Percentiles rank a stretch among this genome's conserved stretches.
Evolutionary conservation across 2,888 invertebrate species (phyloP).

Genomic region (Asteroscopus sphinx): DNA sequence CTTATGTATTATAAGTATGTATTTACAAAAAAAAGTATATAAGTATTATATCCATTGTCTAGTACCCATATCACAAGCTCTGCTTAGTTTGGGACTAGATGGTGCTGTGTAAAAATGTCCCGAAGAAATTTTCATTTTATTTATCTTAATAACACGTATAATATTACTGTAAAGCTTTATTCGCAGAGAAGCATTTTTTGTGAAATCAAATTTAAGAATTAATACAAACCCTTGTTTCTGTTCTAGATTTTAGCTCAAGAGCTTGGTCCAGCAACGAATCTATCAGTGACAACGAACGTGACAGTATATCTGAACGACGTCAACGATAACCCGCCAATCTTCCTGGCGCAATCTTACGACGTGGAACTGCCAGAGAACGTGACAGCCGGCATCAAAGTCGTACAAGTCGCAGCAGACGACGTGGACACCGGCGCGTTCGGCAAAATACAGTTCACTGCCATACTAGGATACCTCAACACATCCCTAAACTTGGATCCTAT

Average conservation of each 20-base stretch:
- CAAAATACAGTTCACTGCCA: conserved; percentile 93
- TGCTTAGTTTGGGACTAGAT: no score
- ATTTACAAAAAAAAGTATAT: no score
- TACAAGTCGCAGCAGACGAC: conserved; percentile 95
- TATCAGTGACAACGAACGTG: conserved; percentile 93
- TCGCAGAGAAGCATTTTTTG: no score
- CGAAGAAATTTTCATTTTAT: no score
- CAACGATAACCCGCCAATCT: conserved; percentile 96
- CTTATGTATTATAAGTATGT: no score
- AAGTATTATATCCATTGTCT: no score
- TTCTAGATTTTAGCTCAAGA: conserved; percentile 94
- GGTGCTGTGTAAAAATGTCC: no score
- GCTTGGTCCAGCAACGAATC: conserved; percentile 93
- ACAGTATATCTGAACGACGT: conserved; percentile 95
- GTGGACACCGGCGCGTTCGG: conserved; percentile 94
- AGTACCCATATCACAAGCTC: no score
- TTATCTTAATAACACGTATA: no score
- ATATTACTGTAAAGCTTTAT: no score
- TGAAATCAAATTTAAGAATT: not conserved
- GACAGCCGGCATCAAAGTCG: conserved; percentile 92
- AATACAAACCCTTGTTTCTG: not conserved
- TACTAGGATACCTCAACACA: conserved; percentile 94
- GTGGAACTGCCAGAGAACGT: conserved; percentile 95
- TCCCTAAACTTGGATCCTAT: conserved; percentile 94
- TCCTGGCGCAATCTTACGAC: conserved; percentile 92